Base-by-base conservation (phyloP, 2,113 vertebrate genomes). In the Phyllopteryx taeniolatus region DNA sequence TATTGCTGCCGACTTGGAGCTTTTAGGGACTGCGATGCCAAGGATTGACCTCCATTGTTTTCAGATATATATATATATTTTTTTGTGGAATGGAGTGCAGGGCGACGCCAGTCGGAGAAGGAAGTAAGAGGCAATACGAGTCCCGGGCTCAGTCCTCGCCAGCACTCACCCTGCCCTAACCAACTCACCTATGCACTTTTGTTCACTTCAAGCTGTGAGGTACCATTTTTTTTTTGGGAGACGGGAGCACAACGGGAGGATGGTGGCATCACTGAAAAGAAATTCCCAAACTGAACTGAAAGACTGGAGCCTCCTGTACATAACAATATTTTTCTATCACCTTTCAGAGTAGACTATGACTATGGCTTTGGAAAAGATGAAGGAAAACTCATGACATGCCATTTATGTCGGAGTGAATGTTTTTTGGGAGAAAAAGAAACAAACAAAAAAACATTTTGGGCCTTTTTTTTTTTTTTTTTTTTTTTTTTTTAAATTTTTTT, bases 181-280 rank as follows among this genome's bases (percentile, higher is more conserved):
- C 88, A 70, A 89, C 92, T 86, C 90, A 91, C 90, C 91, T 92
- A 94, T 93, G 93, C 93, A 94, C 93, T 93, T 93, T 91, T 90
- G 89, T 90, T 92, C 85, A 90, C 31, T 91, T 92, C 83, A 88
- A 92, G 92, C 91, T 93, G 92, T 93, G 91, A 94, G 92, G 91
- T 92, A 85, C 90, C 83, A 88, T 90, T 87, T 89, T 90, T 87
- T 89, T 66, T 66, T 46, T 43, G 19, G 83, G 86, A 87, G 87
- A 89, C 78, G 82, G 87, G 85, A 88, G 86, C 86, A 90, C 86
- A 90, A 85, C 84, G 82, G 86, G 88, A 90, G 91, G 88, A 86
- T 83, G 71, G 80, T 84, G 74, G 72, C 31, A 81, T 90, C 83
- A 69, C 79, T 68, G 83, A 85, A 84, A 86, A 80, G 61, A 83